phyloP scores from a whole-genome alignment of 1,140 invertebrate species.

The Drosophila setifemur region DNA sequence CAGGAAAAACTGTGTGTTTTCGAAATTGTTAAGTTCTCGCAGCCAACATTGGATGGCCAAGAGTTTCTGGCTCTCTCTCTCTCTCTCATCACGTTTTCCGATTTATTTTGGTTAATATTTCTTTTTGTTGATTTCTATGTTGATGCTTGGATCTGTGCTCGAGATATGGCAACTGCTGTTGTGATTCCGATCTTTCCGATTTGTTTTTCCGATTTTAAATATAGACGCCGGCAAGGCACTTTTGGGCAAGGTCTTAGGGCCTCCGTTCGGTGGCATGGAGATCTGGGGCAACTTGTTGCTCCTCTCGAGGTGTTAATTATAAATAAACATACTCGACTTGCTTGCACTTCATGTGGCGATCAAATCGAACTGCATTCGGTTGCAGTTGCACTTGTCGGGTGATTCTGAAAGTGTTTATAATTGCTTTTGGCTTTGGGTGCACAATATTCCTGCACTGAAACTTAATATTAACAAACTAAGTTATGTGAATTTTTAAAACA shows the following conservation, averaged over 20 bases:
- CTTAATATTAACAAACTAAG: too few species aligned
- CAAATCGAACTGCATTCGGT: slow-evolving; percentile 2
- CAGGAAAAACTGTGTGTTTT: slow-evolving; percentile 35
- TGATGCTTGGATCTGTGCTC: slow-evolving; percentile 26
- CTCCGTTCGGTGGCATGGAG: slow-evolving; percentile 18
- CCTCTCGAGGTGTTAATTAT: slow-evolving; percentile 52
- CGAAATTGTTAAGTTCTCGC: slow-evolving; percentile 54
- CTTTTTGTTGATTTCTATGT: slow-evolving; percentile 31
- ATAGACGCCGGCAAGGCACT: slow-evolving; percentile 56
- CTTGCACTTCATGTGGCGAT: slow-evolving; percentile 36
- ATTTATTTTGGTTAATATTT: slow-evolving; percentile 56
- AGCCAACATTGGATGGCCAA: slow-evolving; percentile 19
- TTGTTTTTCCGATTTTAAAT: slow-evolving; percentile 26
- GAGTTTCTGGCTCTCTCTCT: slow-evolving; percentile 1
- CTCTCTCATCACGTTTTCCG: slow-evolving; percentile 4
- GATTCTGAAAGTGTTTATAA: not conserved
- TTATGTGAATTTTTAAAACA: too few species aligned
- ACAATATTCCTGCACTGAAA: not conserved
- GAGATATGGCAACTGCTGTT: slow-evolving; percentile 43
- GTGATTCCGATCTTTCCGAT: slow-evolving; percentile 17
- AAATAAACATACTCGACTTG: slow-evolving; percentile 52
- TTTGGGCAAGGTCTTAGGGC: slow-evolving; percentile 59
- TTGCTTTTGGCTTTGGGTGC: too few species aligned
- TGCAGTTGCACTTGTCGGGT: slow-evolving; percentile 6
- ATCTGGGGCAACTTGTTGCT: slow-evolving; percentile 73